These are phyloP conservation scores for Mesoclemmys tuberculata DNA, from an alignment of 2,113 vertebrate species.

Conservation along the genomic window DNA sequence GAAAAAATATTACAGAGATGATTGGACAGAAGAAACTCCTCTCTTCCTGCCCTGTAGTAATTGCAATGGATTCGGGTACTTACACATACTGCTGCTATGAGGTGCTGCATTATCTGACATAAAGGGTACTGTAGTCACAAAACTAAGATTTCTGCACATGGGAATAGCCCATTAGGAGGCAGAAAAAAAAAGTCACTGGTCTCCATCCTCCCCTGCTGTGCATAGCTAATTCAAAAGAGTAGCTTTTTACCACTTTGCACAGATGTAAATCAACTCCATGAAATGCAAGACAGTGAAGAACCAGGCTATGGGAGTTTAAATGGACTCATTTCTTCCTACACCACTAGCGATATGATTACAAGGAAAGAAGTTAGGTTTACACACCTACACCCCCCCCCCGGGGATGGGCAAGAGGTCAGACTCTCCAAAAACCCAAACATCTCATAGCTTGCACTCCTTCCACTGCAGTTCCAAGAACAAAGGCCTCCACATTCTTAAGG, in stretches of 20 bases:
- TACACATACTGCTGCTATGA: neutral
- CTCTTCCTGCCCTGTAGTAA: neutral
- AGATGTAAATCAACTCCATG: neutral
- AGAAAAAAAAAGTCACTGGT: neutral
- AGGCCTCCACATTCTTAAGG: neutral
- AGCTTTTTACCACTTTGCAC: neutral
- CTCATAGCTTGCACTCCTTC: neutral
- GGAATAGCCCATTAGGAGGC: neutral
- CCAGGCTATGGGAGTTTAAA: neutral
- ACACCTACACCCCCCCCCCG: too few relatives aligned
- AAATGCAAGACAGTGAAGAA: neutral
- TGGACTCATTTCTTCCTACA: neutral
- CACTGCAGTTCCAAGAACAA: too few relatives aligned
- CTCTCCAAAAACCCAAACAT: neutral
- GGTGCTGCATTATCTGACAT: neutral
- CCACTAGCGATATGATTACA: neutral
- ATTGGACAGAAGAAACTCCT: neutral
- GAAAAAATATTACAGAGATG: neutral
- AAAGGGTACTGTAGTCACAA: neutral
- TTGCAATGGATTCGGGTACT: neutral
- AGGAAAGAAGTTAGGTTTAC: neutral
- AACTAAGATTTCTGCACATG: neutral
- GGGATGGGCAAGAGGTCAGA: neutral
- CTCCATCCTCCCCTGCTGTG: neutral
- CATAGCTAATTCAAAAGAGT: fast-evolving